These are phyloP conservation scores for Sesamia nonagrioides DNA, from an alignment of 1,140 invertebrate genomes.

Conservation along the genomic window DNA sequence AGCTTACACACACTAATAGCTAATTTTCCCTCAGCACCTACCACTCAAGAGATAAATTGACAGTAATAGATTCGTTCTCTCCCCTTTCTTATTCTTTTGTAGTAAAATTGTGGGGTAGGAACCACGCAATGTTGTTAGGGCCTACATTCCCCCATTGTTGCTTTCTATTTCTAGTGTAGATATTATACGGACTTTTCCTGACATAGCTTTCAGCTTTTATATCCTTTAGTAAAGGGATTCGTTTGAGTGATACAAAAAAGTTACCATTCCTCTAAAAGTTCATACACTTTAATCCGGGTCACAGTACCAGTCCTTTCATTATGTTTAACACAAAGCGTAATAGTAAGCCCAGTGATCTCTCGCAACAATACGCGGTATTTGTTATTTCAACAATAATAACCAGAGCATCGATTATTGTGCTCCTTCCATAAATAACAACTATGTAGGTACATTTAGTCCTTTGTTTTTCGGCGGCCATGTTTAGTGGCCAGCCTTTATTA, in stretches of 20 bases:
- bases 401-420: slow-evolving; percentile 59
- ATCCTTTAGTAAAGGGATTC: too few species aligned
- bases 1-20: slow-evolving; percentile 60
- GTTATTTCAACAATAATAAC: slow-evolving; percentile 52
- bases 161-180: background rate
- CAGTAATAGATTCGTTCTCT: slow-evolving; percentile 71
- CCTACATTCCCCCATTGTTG: slow-evolving; percentile 9
- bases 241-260: background rate
- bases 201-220: too few species aligned
- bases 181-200: background rate
- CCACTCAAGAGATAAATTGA: slow-evolving; percentile 62
- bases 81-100: slow-evolving; percentile 41
- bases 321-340: slow-evolving; percentile 52
- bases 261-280: background rate
- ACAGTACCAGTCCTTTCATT: slow-evolving; percentile 46
- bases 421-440: slow-evolving; percentile 59
- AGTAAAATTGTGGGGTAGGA: background rate
- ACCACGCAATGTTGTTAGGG: background rate
- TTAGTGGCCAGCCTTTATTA: slow-evolving; percentile 67
- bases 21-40: slow-evolving; percentile 63
- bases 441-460: slow-evolving; percentile 40
- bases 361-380: slow-evolving; percentile 57
- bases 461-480: slow-evolving; percentile 65
- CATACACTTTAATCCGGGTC: background rate
- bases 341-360: slow-evolving; percentile 33